These are phyloP conservation scores for Aethes cnicana DNA, from an alignment of 2,888 invertebrate species.

Conservation along the genomic window DNA sequence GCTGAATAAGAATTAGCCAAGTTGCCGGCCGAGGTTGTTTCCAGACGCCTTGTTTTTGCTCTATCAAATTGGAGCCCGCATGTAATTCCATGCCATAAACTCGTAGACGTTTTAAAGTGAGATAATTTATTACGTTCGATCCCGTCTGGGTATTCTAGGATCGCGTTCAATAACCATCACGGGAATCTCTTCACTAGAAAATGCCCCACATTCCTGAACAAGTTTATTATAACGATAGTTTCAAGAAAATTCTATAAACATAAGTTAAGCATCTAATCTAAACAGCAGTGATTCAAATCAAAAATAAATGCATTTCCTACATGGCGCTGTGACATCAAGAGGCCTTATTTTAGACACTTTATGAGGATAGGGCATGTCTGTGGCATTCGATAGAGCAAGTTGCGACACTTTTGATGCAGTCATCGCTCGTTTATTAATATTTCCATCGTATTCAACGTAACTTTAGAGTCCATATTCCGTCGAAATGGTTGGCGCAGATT, in stretches of 20 bases:
- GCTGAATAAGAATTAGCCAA: conserved; percentile 25
- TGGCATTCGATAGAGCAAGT: conserved; percentile 67
- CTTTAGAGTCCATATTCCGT: conserved; percentile 39
- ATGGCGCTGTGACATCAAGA: conserved; percentile 55
- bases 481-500: conserved; percentile 3
- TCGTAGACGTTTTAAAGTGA: conserved; percentile 7
- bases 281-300: conserved; percentile 53
- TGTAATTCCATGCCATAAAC: conserved; percentile 10
- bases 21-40: conserved; percentile 17
- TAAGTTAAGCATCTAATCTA: conserved; percentile 46
- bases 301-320: conserved; percentile 61
- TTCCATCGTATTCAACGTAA: conserved; percentile 40
- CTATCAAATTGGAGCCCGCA: conserved; percentile 9
- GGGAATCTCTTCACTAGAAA: conserved; percentile 5
- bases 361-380: conserved; percentile 59
- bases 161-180: conserved; percentile 11
- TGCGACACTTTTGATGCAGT: conserved; percentile 58
- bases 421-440: conserved; percentile 37
- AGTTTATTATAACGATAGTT: conserved; percentile 12
- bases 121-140: conserved; percentile 18
- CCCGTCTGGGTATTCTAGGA: conserved; percentile 20
- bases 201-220: conserved; percentile 2
- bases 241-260: conserved; percentile 36
- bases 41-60: conserved; percentile 28
- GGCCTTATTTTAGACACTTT: conserved; percentile 71